Evolutionary conservation across 2,888 invertebrate species (phyloP).

Genomic region (Orthosia cruda): DNA sequence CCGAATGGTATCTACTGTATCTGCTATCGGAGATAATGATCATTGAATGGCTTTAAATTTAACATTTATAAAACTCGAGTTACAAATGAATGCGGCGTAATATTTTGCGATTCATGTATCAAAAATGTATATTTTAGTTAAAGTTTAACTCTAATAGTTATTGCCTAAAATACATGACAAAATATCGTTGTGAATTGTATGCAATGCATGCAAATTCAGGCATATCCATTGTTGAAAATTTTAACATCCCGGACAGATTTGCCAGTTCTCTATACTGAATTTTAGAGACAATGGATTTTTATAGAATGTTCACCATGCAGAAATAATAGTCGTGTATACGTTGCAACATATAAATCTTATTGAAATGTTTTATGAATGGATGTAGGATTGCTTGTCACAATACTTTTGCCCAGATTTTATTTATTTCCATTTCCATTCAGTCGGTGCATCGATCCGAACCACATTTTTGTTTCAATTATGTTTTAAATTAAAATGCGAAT

Average conservation of each 20-base stretch:
- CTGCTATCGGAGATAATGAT: slow-evolving; percentile 1
- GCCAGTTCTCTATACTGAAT: slow-evolving; percentile 28
- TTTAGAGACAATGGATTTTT: slow-evolving; percentile 29
- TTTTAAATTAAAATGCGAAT: not conserved
- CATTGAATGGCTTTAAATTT: slow-evolving; percentile 2
- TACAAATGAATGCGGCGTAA: slow-evolving; percentile 3
- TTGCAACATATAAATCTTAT: slow-evolving; percentile 22
- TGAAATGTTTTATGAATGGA: slow-evolving; percentile 5
- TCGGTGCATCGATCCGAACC: slow-evolving; percentile 13
- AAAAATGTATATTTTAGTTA: slow-evolving; percentile 21
- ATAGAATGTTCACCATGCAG: slow-evolving; percentile 14
- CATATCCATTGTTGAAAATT: slow-evolving; percentile 34
- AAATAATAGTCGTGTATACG: slow-evolving; percentile 17
- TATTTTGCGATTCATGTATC: not conserved
- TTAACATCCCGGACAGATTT: slow-evolving; percentile 35
- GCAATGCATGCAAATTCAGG: slow-evolving; percentile 31
- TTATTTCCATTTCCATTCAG: slow-evolving; percentile 25
- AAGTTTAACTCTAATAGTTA: slow-evolving; percentile 15
- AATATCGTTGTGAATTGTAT: slow-evolving; percentile 1
- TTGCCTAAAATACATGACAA: slow-evolving; percentile 25
- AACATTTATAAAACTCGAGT: not conserved
- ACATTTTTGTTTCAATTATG: not conserved
- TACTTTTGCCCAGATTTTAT: slow-evolving; percentile 4
- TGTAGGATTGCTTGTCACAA: slow-evolving; percentile 7
- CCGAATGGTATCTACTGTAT: not conserved